A percentile compares a stretch with the other conserved stretches of the same genome.
Conservation (phyloP, 2,888 invertebrate species). For the Invenusta paracnida region DNA sequence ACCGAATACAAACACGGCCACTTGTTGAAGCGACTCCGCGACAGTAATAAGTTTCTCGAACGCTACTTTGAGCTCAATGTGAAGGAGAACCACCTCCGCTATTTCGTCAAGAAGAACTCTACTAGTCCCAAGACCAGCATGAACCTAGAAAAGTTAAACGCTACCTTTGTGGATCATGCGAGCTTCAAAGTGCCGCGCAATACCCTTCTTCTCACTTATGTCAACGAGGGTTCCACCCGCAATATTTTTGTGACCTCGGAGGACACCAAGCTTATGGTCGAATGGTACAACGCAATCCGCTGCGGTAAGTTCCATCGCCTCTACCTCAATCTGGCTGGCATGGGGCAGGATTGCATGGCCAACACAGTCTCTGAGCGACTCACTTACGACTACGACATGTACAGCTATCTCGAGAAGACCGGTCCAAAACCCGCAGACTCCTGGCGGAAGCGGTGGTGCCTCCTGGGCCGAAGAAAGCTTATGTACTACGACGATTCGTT, state of each 20-base stretch:
- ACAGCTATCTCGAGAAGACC: conserved; percentile 4
- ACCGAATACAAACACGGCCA: not conserved
- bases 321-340: not conserved
- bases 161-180: not conserved
- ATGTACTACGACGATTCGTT: not conserved
- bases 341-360: conserved; percentile 4
- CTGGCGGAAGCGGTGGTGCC: conserved; percentile 6
- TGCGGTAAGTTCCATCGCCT: not conserved
- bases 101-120: not conserved
- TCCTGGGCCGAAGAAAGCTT: not conserved
- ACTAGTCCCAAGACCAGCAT: not conserved
- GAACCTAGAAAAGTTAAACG: not conserved
- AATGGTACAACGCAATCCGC: conserved; percentile 11
- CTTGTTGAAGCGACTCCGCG: not conserved
- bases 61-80: not conserved
- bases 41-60: not conserved
- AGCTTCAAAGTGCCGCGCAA: not conserved
- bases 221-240: not conserved
- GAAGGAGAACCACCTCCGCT: not conserved
- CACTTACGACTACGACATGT: not conserved
- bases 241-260: not conserved
- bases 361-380: not conserved
- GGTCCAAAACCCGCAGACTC: not conserved
- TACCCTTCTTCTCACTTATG: not conserved
- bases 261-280: not conserved